Conservation (phyloP, 2,888 invertebrate genomes). For the Corbicula japonica region DNA sequence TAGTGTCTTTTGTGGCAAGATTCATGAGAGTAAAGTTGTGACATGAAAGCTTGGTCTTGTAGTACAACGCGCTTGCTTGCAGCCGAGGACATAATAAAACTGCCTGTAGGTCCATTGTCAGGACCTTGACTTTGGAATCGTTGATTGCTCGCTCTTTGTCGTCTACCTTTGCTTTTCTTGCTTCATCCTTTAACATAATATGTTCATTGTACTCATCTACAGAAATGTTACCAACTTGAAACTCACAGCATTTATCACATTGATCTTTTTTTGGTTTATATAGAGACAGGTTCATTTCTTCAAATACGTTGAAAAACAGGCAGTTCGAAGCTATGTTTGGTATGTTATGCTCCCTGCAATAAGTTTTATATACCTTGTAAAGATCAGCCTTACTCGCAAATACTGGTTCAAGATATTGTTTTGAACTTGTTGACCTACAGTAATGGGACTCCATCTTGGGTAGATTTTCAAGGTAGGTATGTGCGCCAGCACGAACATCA, state of each 20-base stretch:
- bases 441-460: conserved; percentile 23
- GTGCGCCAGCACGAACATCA: too few relatives aligned
- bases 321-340: not conserved
- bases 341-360: conserved; percentile 1
- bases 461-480: conserved; percentile 5
- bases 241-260: not conserved
- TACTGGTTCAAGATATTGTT: conserved; percentile 21
- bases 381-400: not conserved
- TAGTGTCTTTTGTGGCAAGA: not conserved
- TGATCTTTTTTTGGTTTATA: conserved; percentile 22
- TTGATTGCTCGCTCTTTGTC: not conserved
- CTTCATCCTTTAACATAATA: not conserved
- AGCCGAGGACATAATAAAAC: not conserved
- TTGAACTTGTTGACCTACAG: not conserved
- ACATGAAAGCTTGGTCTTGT: too few relatives aligned
- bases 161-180: not conserved
- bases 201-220: not conserved
- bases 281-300: conserved; percentile 15
- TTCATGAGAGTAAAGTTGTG: not conserved
- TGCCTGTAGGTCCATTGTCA: not conserved
- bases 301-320: conserved; percentile 8
- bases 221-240: not conserved
- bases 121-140: not conserved
- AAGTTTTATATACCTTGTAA: conserved; percentile 5
- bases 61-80: not conserved